Conservation (phyloP, 2,888 invertebrate species). For the Watsonalla cultraria region DNA sequence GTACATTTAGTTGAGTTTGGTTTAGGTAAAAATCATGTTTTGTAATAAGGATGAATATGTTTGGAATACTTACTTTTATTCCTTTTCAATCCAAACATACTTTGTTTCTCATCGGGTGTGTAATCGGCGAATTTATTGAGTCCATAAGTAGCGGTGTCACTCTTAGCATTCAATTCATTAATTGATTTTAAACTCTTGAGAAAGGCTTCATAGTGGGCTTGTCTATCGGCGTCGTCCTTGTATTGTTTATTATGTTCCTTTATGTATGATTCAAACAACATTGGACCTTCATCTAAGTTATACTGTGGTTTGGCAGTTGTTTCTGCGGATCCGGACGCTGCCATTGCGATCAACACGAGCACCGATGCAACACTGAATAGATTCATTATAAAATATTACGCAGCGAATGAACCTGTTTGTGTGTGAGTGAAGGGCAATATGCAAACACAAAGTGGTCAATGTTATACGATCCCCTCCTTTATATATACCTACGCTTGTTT, state of each 20-base stretch:
- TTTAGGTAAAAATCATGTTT: too few relatives aligned
- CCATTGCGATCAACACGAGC: conserved; percentile 18
- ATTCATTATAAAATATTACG: conserved; percentile 7
- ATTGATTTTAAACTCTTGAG: conserved; percentile 25
- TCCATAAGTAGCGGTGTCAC: conserved; percentile 18
- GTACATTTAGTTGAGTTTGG: too few relatives aligned
- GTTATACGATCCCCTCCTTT: neutral
- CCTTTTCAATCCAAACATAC: conserved; percentile 11
- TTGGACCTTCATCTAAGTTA: conserved; percentile 26
- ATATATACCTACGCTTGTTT: neutral
- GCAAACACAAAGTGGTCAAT: neutral
- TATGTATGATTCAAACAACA: conserved; percentile 34
- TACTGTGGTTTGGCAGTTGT: conserved; percentile 15
- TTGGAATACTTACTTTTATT: neutral
- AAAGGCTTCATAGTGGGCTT: conserved; percentile 34
- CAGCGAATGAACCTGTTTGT: neutral
- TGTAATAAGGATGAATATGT: too few relatives aligned
- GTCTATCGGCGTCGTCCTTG: conserved; percentile 34
- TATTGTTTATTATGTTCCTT: conserved; percentile 33
- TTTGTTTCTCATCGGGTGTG: conserved; percentile 11
- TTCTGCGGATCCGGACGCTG: conserved; percentile 8
- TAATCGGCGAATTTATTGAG: conserved; percentile 20
- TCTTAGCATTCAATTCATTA: conserved; percentile 24
- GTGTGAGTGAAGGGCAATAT: neutral
- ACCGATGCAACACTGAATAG: conserved; percentile 13